phyloP scores from a whole-genome alignment of 2,113 vertebrate species.

The Piliocolobus tephrosceles region DNA sequence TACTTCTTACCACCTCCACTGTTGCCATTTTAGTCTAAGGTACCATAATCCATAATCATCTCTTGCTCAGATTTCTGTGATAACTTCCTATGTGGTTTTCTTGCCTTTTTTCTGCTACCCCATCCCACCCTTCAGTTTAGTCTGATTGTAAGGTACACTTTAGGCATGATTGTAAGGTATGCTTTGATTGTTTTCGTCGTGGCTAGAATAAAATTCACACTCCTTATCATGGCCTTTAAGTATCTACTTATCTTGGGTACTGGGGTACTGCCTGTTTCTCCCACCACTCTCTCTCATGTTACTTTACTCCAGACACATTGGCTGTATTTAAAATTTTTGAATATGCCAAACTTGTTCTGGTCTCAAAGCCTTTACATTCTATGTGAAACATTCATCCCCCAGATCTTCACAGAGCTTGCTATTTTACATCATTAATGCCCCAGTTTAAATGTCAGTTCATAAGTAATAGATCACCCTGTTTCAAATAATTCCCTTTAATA shows the following conservation, averaged over 20 bases:
- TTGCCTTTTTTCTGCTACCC: not conserved
- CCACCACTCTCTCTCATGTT: not conserved
- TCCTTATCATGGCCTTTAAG: not conserved
- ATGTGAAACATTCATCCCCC: not conserved
- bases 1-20: not conserved
- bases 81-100: not conserved
- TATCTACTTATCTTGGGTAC: not conserved
- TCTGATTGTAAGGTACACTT: not conserved
- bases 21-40: not conserved
- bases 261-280: not conserved
- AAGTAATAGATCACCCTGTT: not conserved
- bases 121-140: not conserved
- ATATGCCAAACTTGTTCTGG: not conserved
- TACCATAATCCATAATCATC: not conserved
- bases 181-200: not conserved
- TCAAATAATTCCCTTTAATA: slow-evolving; percentile 41
- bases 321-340: not conserved
- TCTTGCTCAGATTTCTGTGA: not conserved
- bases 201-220: not conserved
- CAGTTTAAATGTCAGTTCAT: slow-evolving; percentile 12
- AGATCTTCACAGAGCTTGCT: not conserved
- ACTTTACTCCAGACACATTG: not conserved
- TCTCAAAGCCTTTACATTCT: slow-evolving; percentile 5
- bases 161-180: not conserved
- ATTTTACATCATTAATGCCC: slow-evolving; percentile 16